A percentile compares a stretch with the other conserved stretches of the same genome.
phyloP scores from a whole-genome alignment of 1,140 invertebrate species.

The Helicoverpa zea region DNA sequence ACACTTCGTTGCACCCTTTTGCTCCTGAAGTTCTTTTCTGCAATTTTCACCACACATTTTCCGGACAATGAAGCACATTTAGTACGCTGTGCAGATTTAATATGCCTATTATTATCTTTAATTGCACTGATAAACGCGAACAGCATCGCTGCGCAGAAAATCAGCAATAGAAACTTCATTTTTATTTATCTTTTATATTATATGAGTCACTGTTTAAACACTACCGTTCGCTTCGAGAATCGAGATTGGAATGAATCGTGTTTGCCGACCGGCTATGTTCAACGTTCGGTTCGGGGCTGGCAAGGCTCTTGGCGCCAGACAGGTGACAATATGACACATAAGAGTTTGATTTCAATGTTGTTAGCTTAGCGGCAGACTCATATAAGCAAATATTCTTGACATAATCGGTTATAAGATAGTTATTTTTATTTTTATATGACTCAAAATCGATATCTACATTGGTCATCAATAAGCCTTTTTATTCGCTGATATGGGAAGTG shows the following conservation, averaged over 20 bases:
- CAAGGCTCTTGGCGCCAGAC: too few relatives aligned
- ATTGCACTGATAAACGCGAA: neutral
- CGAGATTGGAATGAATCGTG: neutral
- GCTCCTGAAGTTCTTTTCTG: neutral
- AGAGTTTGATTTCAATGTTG: too few relatives aligned
- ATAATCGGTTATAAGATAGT: too few relatives aligned
- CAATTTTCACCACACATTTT: neutral
- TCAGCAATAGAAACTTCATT: neutral
- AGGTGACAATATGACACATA: too few relatives aligned
- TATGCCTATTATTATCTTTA: neutral
- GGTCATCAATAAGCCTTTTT: too few relatives aligned
- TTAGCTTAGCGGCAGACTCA: too few relatives aligned
- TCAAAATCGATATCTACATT: too few relatives aligned
- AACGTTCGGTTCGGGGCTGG: too few relatives aligned
- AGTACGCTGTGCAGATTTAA: neutral
- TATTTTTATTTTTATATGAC: too few relatives aligned
- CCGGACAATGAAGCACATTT: neutral
- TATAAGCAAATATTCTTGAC: too few relatives aligned
- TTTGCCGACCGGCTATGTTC: too few relatives aligned
- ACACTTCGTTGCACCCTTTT: neutral
- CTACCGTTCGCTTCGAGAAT: neutral
- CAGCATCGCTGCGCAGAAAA: neutral
- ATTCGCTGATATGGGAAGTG: too few relatives aligned
- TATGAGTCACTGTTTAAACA: neutral
- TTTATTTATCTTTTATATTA: neutral